These are phyloP conservation scores for Sisyra terminalis DNA, from an alignment of 2,888 invertebrate species.

Conservation along the genomic window DNA sequence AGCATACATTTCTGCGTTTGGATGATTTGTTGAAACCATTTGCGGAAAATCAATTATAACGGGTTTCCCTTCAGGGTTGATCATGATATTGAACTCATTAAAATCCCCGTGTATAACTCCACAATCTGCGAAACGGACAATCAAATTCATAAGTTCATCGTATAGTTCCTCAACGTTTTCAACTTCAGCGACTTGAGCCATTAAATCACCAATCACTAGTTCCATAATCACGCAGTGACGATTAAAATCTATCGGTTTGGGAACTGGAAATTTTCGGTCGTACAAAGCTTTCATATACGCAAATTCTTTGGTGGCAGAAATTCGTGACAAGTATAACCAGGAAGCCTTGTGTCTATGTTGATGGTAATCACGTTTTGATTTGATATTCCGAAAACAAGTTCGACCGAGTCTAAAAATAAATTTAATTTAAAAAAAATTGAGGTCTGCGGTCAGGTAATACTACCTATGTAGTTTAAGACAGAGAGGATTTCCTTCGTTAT, in stretches of 20 bases:
- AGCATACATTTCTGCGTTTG: constrained; percentile 72
- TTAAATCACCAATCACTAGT: constrained; percentile 61
- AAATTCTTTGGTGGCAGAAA: constrained; percentile 95
- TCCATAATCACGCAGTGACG: constrained; percentile 96
- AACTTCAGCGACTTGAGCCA: constrained; percentile 48
- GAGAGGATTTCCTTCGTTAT: constrained; percentile 59
- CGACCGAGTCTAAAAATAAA: constrained; percentile 55
- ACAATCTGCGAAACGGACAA: constrained; percentile 77
- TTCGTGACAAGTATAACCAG: constrained; percentile 91
- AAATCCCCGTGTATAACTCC: constrained; percentile 99
- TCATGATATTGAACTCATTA: constrained; percentile 97
- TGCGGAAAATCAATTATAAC: constrained; percentile 96
- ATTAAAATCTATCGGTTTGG: constrained; percentile 86
- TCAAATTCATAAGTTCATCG: constrained; percentile 85
- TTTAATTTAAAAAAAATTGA: not conserved
- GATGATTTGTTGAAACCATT: constrained; percentile 91
- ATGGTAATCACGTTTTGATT: constrained; percentile 94
- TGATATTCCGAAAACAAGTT: constrained; percentile 90
- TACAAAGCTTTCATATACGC: constrained; percentile 92
- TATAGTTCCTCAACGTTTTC: constrained; percentile 63
- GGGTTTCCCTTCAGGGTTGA: constrained; percentile 60
- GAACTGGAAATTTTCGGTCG: constrained; percentile 85
- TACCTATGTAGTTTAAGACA: constrained; percentile 84
- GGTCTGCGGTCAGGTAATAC: too few species aligned
- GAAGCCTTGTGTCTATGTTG: constrained; percentile 75